phyloP scores from a whole-genome alignment of 2,113 vertebrate genomes.

The Microcebus jonahi region DNA sequence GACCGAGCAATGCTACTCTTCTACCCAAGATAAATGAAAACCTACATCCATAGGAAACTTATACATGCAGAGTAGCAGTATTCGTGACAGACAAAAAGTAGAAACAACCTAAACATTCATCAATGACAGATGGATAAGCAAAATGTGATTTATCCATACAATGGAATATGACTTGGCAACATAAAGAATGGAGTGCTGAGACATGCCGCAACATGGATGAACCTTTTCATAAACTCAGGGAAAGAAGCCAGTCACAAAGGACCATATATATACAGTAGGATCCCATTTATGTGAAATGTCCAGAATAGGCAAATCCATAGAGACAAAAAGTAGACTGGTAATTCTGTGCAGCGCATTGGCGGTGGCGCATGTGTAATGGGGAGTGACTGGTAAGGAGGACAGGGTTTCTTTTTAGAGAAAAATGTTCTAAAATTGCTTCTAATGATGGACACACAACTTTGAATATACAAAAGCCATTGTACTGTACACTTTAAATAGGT shows the following conservation, averaged over 20 bases:
- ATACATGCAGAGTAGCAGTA: not conserved
- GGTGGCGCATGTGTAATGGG: not conserved
- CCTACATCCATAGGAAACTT: not conserved
- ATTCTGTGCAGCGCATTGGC: not conserved
- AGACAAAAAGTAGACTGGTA: not conserved
- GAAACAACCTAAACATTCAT: not conserved
- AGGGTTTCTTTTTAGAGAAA: not conserved
- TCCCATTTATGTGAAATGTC: not conserved
- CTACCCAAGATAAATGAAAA: not conserved
- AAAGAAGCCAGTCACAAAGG: not conserved
- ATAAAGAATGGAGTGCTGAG: not conserved
- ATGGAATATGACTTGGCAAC: not conserved
- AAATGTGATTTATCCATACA: not conserved
- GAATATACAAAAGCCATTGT: not conserved
- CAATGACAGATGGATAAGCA: not conserved
- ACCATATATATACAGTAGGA: not conserved
- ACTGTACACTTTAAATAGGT: not conserved
- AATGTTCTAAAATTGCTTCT: not conserved
- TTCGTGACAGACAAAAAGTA: not conserved
- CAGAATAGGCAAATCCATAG: not conserved
- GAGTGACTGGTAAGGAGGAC: not conserved
- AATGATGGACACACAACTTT: not conserved
- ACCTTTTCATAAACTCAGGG: not conserved
- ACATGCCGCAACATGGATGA: not conserved
- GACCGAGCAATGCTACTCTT: not conserved